phyloP scores from a whole-genome alignment of 2,113 vertebrate genomes.

The Centropus unirufus region DNA sequence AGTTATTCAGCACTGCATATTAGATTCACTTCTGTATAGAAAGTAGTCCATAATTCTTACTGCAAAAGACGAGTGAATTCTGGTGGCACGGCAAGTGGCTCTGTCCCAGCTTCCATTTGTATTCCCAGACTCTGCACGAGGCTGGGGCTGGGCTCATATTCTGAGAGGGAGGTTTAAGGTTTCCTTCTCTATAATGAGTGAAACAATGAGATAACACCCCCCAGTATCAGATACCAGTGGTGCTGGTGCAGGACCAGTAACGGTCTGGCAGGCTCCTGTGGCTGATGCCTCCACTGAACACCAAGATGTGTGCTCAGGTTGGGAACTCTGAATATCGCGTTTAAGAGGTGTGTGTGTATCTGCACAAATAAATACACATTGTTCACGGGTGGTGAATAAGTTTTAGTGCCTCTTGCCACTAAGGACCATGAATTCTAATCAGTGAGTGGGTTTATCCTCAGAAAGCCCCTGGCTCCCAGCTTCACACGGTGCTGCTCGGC shows the following conservation, averaged over 20 bases:
- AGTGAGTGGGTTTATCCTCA: neutral
- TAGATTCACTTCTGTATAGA: constrained; percentile 17
- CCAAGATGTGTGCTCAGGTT: neutral
- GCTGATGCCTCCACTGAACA: neutral
- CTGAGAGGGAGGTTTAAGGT: neutral
- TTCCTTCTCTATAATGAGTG: neutral
- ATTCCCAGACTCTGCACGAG: neutral
- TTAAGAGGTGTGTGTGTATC: neutral
- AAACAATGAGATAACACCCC: neutral
- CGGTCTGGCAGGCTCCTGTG: fast-evolving
- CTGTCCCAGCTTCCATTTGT: neutral
- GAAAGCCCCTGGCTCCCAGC: neutral
- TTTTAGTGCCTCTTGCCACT: neutral
- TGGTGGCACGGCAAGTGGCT: neutral
- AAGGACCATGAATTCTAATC: neutral
- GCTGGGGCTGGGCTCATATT: neutral
- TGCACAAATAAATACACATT: neutral
- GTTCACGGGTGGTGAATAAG: neutral
- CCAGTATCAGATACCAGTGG: neutral
- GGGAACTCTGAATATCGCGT: neutral
- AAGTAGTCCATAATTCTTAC: neutral
- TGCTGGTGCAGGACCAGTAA: neutral
- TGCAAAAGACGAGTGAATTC: neutral
- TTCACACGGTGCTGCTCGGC: neutral
- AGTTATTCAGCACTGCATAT: constrained; percentile 5